phyloP scores from a whole-genome alignment of 2,797 vertebrate species.

The Sorex maritimensis region DNA sequence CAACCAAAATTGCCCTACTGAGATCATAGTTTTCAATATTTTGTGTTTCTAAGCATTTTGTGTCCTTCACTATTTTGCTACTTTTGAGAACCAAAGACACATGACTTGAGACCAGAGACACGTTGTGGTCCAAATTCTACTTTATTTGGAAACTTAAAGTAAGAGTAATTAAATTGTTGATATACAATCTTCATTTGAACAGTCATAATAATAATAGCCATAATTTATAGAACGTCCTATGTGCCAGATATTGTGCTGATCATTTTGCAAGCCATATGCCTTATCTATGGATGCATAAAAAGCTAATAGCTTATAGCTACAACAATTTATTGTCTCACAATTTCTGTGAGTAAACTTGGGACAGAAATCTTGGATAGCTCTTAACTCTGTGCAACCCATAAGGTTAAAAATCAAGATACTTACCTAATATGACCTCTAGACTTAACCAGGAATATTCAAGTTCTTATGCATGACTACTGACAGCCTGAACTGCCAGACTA shows the following conservation, averaged over 20 bases:
- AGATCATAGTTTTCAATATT: too few species aligned
- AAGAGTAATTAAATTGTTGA: constrained; percentile 42
- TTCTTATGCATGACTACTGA: background rate
- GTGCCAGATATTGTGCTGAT: constrained; percentile 2
- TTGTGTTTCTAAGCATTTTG: too few species aligned
- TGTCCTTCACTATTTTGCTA: too few species aligned
- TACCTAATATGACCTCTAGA: background rate
- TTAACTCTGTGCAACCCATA: background rate
- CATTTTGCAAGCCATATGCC: background rate
- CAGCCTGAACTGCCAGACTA: background rate
- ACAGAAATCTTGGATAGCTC: constrained; percentile 3
- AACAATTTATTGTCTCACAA: background rate
- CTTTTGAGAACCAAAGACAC: too few species aligned
- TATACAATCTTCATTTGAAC: constrained; percentile 16
- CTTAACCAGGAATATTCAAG: background rate
- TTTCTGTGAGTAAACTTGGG: background rate
- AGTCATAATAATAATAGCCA: background rate
- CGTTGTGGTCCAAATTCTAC: background rate
- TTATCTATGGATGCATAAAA: constrained; percentile 38
- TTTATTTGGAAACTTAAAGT: constrained; percentile 53
- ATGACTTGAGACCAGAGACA: background rate
- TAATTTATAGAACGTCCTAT: background rate
- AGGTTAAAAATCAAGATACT: background rate
- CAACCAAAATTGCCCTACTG: background rate
- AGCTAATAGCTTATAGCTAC: constrained; percentile 52